phyloP scores from a whole-genome alignment of 37 sponge, comb jelly and placozoan genomes.

The Diacarnus erythraeanus region DNA sequence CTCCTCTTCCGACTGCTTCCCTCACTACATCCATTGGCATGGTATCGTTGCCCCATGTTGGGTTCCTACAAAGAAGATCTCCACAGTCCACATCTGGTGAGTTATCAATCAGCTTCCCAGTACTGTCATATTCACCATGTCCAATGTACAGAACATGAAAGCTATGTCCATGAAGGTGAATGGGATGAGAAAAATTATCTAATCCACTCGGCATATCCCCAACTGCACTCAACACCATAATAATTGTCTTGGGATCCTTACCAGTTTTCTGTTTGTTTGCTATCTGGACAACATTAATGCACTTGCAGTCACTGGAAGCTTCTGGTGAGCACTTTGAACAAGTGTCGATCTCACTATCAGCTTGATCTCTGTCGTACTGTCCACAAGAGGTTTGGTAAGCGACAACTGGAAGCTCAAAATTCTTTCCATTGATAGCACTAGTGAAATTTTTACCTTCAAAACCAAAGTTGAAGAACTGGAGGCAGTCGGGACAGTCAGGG shows the following conservation, averaged over 20 bases:
- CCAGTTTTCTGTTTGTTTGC: not conserved
- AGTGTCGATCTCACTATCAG: not conserved
- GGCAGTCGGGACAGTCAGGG: slow-evolving; percentile 26
- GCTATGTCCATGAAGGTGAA: slow-evolving; percentile 77
- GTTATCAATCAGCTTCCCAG: slow-evolving; percentile 5
- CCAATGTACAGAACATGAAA: slow-evolving; percentile 67
- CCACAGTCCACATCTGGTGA: slow-evolving; percentile 9
- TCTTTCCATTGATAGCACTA: slow-evolving; percentile 39
- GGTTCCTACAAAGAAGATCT: not conserved
- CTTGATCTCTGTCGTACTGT: not conserved
- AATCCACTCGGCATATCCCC: not conserved
- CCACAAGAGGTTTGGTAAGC: slow-evolving; percentile 19
- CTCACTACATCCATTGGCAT: not conserved
- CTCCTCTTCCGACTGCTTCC: not conserved
- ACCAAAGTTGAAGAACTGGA: slow-evolving; percentile 61
- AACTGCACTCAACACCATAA: slow-evolving; percentile 13
- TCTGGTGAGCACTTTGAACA: not conserved
- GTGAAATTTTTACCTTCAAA: slow-evolving; percentile 29
- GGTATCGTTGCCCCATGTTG: not conserved
- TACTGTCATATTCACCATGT: slow-evolving; percentile 50
- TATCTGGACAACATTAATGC: slow-evolving; percentile 1
- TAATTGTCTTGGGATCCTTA: not conserved
- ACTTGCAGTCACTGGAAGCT: slow-evolving; percentile 16
- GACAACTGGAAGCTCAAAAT: slow-evolving; percentile 26
- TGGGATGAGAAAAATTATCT: slow-evolving; percentile 32